Base-by-base conservation (phyloP, 2,113 vertebrate genomes). In the Pongo abelii region DNA sequence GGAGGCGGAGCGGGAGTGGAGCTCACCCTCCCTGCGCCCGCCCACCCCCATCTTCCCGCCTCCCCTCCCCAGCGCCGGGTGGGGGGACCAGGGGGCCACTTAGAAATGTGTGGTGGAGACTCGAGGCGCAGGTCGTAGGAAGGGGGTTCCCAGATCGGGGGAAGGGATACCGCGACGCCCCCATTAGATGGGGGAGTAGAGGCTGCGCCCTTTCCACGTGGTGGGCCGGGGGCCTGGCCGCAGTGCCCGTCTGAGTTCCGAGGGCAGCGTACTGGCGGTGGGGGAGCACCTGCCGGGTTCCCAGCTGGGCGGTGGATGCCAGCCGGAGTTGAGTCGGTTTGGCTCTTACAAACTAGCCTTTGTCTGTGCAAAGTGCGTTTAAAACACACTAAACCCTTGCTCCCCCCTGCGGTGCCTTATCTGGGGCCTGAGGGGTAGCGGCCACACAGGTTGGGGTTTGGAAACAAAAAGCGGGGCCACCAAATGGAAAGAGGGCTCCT, bases 1-100 rank as follows among this genome's bases (percentile, higher is more conserved):
- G 95, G 91, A 95, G 97, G 95, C 96, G 96, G 95, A 57, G 93
- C 92, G 40, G 91, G 93, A 83, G 81, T 43, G 30, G 67, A 91
- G 80, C 92, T 92, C 30, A 18, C 95, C 90, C 93, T n/a, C 80
- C 92, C 81, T 17, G 69, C 32, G 52, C 75, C 64, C 80, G 14
- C 89, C 93, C 85, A 32, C 38, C 69, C 57, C 57, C 16, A 20
- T 6, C 75, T 43, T 57, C 61, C 85, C 72, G 46, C 80, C 89
- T 52, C 91, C 59, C 64, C 30, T 38, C 72, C 10, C 0, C 16
- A 8, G 91, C n/a, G 38, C 17, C 0, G n/a, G 40, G 14, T 25
- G 84, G 91, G 52, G 52, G 11, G 46, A 2, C 3, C 0, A 7
- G 40, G n/a, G 78, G 94, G 48, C 72, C 64, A 2, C 72, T 46